Evolutionary conservation across 2,113 vertebrate species (phyloP).

Genomic region (Rhinoderma darwinii): DNA sequence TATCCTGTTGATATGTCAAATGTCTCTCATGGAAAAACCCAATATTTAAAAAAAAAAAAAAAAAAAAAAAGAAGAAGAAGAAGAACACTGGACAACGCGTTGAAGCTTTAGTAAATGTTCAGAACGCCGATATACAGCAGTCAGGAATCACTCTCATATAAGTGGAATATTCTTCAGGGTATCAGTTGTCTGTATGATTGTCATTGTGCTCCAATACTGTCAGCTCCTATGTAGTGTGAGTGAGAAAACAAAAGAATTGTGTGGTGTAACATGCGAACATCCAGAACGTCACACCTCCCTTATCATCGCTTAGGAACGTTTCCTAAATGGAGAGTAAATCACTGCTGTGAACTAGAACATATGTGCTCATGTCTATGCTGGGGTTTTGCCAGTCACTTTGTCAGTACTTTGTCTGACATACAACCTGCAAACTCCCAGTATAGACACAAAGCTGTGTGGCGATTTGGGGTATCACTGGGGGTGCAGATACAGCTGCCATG

Average conservation of each 20-base stretch:
- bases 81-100: too few species aligned
- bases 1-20: too few species aligned
- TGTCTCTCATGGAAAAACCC: too few species aligned
- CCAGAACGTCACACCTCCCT: not conserved
- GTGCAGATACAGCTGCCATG: constrained; percentile 61
- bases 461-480: not conserved
- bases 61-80: too few species aligned
- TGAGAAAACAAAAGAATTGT: not conserved
- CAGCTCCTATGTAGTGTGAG: not conserved
- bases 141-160: not conserved
- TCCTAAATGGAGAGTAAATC: not conserved
- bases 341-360: not conserved
- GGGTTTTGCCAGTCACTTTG: not conserved
- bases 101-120: not conserved
- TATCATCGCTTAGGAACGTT: not conserved
- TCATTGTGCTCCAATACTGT: not conserved
- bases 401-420: not conserved
- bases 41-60: too few species aligned
- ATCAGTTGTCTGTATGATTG: not conserved
- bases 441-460: not conserved
- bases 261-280: not conserved
- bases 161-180: not conserved
- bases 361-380: not conserved
- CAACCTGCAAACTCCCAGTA: not conserved
- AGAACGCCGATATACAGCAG: too few species aligned